phyloP scores from a whole-genome alignment of 2,888 invertebrate genomes.

The Hydropsyche betteni region DNA sequence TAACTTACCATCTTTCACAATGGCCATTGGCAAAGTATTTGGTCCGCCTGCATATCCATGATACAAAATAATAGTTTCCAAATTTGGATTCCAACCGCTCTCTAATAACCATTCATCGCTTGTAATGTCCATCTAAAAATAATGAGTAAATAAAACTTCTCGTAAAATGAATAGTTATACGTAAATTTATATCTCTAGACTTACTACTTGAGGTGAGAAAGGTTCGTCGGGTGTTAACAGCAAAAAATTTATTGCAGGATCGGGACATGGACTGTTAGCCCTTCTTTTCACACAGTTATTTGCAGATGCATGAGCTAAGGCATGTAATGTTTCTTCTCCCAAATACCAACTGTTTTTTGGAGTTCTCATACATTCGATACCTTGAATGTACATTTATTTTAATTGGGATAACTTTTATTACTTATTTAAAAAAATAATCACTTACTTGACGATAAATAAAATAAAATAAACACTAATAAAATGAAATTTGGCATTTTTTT shows the following conservation, averaged over 20 bases:
- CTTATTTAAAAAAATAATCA: not conserved
- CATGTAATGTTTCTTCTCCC: not conserved
- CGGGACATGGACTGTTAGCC: not conserved
- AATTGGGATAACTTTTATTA: not conserved
- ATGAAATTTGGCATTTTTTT: no score
- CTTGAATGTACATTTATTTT: not conserved
- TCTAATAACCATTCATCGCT: not conserved
- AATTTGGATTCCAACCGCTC: not conserved
- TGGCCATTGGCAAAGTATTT: not conserved
- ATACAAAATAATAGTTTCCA: conserved; percentile 20
- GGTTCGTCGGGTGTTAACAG: not conserved
- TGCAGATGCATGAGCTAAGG: not conserved
- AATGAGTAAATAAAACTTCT: not conserved
- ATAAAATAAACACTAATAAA: no score
- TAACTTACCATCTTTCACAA: not conserved
- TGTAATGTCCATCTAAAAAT: conserved; percentile 8
- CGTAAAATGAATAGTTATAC: not conserved
- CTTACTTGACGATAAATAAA: no score
- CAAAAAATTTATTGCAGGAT: conserved; percentile 1
- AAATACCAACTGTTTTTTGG: conserved; percentile 8
- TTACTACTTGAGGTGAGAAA: not conserved
- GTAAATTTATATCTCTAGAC: not conserved
- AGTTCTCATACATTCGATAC: not conserved
- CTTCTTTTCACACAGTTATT: not conserved
- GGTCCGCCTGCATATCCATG: conserved; percentile 22